These are phyloP conservation scores for Harpagus bidentatus DNA, from an alignment of 2,113 vertebrate genomes.

Conservation along the genomic window DNA sequence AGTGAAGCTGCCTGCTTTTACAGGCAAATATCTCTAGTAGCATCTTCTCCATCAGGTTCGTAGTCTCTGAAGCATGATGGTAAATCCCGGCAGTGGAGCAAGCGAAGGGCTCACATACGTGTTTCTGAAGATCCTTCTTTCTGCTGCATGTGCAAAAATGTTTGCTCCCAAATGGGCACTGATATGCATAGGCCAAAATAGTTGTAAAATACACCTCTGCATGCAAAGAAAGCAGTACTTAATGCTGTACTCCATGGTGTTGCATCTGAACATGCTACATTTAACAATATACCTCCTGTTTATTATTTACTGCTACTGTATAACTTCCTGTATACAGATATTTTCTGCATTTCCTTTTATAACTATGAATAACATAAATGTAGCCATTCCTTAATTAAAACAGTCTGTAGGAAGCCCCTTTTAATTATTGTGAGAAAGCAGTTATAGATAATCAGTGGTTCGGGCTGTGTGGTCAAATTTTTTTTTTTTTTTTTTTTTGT, in stretches of 20 bases:
- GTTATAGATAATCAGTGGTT: background rate
- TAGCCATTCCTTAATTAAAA: background rate
- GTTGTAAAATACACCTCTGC: background rate
- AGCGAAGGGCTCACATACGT: background rate
- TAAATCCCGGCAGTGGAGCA: background rate
- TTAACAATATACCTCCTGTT: conserved; percentile 36
- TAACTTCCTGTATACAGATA: background rate
- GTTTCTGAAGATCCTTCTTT: background rate
- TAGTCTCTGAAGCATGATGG: background rate
- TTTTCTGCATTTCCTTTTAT: background rate
- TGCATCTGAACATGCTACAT: conserved; percentile 5
- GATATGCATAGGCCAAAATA: background rate
- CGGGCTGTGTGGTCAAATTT: background rate
- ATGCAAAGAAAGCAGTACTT: background rate
- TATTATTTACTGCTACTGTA: conserved; percentile 48
- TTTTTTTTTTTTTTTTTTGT: background rate
- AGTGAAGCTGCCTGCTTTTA: background rate
- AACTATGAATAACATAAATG: background rate
- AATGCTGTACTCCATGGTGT: background rate
- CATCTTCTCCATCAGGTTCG: background rate
- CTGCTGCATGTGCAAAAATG: background rate
- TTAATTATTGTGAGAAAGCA: background rate
- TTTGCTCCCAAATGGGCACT: background rate
- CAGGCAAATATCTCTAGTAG: background rate
- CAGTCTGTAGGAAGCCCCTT: background rate